phyloP scores from a whole-genome alignment of 2,888 invertebrate genomes.

The Pandemis heparana region DNA sequence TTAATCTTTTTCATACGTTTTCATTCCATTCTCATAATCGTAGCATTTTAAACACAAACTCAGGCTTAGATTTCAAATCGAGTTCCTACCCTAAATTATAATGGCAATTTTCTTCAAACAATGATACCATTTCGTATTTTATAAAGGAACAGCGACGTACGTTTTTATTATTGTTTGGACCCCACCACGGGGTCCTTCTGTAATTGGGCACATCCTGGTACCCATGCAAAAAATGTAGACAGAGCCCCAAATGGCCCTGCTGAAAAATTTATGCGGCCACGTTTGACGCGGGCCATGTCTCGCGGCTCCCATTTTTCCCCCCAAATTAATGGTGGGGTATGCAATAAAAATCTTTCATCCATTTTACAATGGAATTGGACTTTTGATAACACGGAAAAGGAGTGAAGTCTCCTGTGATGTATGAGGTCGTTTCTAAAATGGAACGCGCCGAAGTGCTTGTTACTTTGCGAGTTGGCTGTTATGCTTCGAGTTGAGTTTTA shows the following conservation, averaged over 20 bases:
- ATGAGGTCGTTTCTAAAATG: constrained; percentile 27
- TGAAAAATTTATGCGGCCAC: constrained; percentile 72
- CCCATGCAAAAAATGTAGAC: constrained; percentile 67
- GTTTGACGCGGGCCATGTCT: constrained; percentile 64
- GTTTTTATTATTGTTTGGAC: constrained; percentile 47
- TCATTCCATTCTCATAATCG: no score
- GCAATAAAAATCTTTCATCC: constrained; percentile 54
- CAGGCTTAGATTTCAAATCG: no score
- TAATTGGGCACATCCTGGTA: constrained; percentile 76
- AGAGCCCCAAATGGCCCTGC: constrained; percentile 63
- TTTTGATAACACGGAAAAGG: constrained; percentile 43
- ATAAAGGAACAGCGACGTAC: not conserved
- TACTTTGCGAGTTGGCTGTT: constrained; percentile 8
- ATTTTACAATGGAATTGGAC: constrained; percentile 46
- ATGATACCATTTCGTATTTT: not conserved
- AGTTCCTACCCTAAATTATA: no score
- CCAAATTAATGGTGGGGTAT: constrained; percentile 61
- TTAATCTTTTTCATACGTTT: no score
- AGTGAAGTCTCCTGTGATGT: constrained; percentile 39
- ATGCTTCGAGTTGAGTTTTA: constrained; percentile 1
- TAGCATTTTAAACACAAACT: no score
- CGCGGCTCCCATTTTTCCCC: constrained; percentile 55
- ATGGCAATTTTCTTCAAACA: not conserved
- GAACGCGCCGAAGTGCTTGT: constrained; percentile 13
- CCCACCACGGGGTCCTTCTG: constrained; percentile 59